Evolutionary conservation across 2,113 vertebrate genomes (phyloP).

Genomic region (Limnothrissa miodon): DNA sequence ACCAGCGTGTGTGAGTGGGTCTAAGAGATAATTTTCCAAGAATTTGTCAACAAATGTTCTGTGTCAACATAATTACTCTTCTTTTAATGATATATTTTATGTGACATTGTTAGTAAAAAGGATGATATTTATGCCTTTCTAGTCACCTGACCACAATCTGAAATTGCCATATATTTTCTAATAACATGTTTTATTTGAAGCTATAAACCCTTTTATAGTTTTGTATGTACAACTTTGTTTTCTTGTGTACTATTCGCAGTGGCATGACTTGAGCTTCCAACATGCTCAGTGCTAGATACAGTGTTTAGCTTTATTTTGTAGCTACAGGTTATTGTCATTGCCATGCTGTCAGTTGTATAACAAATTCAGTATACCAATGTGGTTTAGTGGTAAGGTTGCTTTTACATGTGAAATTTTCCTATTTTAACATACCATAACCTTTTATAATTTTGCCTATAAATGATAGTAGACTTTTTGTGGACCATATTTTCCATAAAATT

Average conservation of each 20-base stretch:
- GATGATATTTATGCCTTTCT: constrained; percentile 17
- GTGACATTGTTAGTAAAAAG: constrained; percentile 9
- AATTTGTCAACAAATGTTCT: background rate
- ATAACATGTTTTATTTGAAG: constrained; percentile 44
- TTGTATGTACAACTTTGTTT: constrained; percentile 60
- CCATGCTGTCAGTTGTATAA: constrained; percentile 66
- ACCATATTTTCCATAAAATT: constrained; percentile 24
- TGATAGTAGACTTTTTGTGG: constrained; percentile 27
- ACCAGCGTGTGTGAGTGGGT: background rate
- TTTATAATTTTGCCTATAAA: constrained; percentile 31
- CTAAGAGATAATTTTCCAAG: background rate
- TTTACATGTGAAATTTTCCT: constrained; percentile 31
- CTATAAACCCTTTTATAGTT: constrained; percentile 38
- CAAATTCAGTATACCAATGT: constrained; percentile 34
- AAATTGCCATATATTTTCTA: constrained; percentile 35
- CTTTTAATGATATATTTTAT: constrained; percentile 12
- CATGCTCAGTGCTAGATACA: constrained; percentile 60
- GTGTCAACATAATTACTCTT: constrained; percentile 23
- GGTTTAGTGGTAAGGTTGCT: constrained; percentile 14
- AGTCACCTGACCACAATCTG: constrained; percentile 23
- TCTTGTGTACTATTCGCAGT: constrained; percentile 48
- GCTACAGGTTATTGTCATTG: constrained; percentile 43
- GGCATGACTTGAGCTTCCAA: constrained; percentile 44
- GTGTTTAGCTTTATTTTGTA: constrained; percentile 62
- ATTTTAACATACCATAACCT: constrained; percentile 25